Conservation (phyloP, 2,113 vertebrate genomes). For the human (Homo sapiens) region GRCh38 chr17:79716001-79716500, state of each 20-base stretch:
- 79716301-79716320: fast-evolving
- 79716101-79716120: not conserved
- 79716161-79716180: not conserved
- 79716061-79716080: not conserved
- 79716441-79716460: not conserved
- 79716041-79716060: not conserved
- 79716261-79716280: not conserved
- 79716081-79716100: not conserved
- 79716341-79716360: not conserved
- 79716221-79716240: fast-evolving
- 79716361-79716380: fast-evolving
- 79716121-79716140: not conserved
- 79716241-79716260: not conserved
- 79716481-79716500: not conserved
- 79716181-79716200: not conserved
- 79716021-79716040: not conserved
- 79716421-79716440: not conserved
- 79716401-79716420: not conserved
- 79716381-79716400: not conserved
- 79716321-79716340: not conserved
- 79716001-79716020: not conserved
- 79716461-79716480: not conserved
- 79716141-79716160: not conserved
- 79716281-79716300: not conserved
- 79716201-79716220: not conserved